Conservation (phyloP, 2,888 invertebrate genomes). For the Alentia gelatinosa region DNA sequence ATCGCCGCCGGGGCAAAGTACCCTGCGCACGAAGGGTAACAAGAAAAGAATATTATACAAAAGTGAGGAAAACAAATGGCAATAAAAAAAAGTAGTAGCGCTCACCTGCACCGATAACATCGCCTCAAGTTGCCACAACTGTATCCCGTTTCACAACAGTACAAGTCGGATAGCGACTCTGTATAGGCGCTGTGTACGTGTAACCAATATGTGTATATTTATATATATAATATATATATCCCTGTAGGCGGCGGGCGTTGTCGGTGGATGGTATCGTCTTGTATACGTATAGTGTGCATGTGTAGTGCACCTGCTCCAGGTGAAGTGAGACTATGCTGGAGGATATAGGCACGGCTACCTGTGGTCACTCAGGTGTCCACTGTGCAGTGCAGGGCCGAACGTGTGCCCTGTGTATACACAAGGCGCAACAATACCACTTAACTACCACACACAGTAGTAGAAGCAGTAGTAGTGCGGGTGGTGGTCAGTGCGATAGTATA, state of each 20-base stretch:
- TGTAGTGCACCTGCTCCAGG: not conserved
- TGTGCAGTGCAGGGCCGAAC: not conserved
- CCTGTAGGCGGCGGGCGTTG: not conserved
- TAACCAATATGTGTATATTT: not conserved
- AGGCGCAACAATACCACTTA: no score
- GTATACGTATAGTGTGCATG: not conserved
- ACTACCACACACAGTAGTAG: no score
- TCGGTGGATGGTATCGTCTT: not conserved
- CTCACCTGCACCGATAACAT: conserved; percentile 49
- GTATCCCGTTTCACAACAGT: conserved; percentile 50
- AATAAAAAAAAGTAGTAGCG: not conserved
- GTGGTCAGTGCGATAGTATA: not conserved
- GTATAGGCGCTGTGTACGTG: not conserved
- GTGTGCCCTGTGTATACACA: not conserved
- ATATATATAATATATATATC: not conserved
- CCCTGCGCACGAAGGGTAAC: no score
- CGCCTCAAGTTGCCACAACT: conserved; percentile 11
- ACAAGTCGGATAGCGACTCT: not conserved
- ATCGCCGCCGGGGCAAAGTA: not conserved
- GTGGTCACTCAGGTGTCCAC: not conserved
- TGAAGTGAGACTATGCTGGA: not conserved
- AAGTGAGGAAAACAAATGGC: not conserved
- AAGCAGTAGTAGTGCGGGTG: no score
- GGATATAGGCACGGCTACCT: not conserved
- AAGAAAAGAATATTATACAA: not conserved